These are phyloP conservation scores for Holothuria leucospilota DNA, from an alignment of 53 echinoderm and acorn worm genomes.

Conservation along the genomic window DNA sequence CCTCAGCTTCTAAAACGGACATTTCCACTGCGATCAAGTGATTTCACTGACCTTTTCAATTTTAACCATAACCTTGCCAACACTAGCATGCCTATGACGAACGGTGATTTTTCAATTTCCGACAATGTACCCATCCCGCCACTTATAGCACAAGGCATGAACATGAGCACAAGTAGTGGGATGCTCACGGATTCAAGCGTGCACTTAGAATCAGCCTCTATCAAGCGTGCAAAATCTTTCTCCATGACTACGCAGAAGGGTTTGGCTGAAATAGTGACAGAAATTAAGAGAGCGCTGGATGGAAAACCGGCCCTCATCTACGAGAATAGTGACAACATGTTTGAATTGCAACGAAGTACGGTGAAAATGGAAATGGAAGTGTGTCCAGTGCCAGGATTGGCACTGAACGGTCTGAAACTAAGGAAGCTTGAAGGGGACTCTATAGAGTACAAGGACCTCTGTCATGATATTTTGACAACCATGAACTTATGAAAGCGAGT, in stretches of 20 bases:
- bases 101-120: conserved; percentile 50
- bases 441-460: conserved; percentile 90
- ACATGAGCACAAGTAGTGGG: conserved; percentile 78
- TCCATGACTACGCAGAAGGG: conserved; percentile 96
- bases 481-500: conserved; percentile 83
- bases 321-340: conserved; percentile 86
- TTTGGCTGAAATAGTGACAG: conserved; percentile 82
- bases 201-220: conserved; percentile 77
- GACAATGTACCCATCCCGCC: conserved; percentile 68
- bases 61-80: conserved; percentile 72
- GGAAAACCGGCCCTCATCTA: conserved; percentile 83
- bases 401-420: conserved; percentile 89
- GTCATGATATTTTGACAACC: conserved; percentile 86
- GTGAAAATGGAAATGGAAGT: conserved; percentile 95
- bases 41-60: conserved; percentile 73
- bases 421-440: conserved; percentile 90
- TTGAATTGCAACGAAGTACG: conserved; percentile 84
- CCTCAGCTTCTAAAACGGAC: conserved; percentile 82
- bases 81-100: conserved; percentile 55
- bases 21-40: conserved; percentile 78
- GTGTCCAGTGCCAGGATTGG: conserved; percentile 88
- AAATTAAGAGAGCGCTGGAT: conserved; percentile 88
- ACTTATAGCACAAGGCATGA: conserved; percentile 81
- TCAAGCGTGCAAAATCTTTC: conserved; percentile 96
- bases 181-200: conserved; percentile 84